Evolutionary conservation across 2,113 vertebrate genomes (phyloP), one percentile per base, ranked within the genome.

Genomic region (Bos javanicus): DNA sequence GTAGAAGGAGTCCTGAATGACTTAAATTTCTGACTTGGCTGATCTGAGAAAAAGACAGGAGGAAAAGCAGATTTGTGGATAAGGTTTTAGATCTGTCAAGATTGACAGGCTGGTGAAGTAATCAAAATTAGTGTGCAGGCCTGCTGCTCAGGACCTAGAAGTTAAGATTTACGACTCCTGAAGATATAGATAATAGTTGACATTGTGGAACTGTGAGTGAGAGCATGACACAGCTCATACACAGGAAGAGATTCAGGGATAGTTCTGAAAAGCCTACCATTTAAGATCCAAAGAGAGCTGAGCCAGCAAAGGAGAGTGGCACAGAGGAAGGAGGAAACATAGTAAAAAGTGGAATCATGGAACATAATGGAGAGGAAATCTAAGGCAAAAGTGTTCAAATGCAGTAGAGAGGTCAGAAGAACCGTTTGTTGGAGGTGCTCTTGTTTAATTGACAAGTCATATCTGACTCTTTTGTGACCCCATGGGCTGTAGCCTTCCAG

Each of bases 1-100:
- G 52, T 71, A 50, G 62, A 12, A 91, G 54, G 74, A 78, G 39
- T 14, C 39, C 13, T 81, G 46, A 64, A 86, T 74, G 28, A 64
- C 39, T 92, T 30, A 60, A 39, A 62, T 46, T 90, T 87, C 85
- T 96, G 59, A 57, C 56, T 56, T 81, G 59, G 78, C 78, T 52
- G 86, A 82, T 80, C 3, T 90, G 67, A 74, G 86, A 64, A 92
- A 90, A 95, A 95, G 64, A 71, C 54, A 91, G 71, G 48, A 90
- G 43, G 60, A 67, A 86, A 86, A 94, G 57, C 6, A 39, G 50
- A 54, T 50, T 85, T 93, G 7, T 14, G 16, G 26, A 78, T 81
- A 87, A 36, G 23, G 23, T 57, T 97, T 92, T 62, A 52, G 30
- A 59, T 94, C 90, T 94, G 78, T 87, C 62, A 36, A 89, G 54